phyloP scores from a whole-genome alignment of 1,140 invertebrate species.

The Sarcophaga peregrina region DNA sequence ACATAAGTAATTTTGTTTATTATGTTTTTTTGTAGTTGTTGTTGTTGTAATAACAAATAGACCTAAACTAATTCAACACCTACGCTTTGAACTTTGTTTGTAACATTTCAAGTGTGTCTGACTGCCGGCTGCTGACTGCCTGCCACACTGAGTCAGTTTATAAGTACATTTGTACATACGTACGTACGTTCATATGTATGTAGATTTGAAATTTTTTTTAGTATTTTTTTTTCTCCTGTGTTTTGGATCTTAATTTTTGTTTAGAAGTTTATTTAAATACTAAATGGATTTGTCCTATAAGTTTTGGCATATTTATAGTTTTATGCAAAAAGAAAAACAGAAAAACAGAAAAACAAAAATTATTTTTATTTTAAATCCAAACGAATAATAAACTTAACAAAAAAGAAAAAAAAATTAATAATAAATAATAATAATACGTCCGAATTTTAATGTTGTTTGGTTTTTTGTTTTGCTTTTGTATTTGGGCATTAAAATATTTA shows the following conservation, averaged over 20 bases:
- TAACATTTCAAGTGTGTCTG: background rate
- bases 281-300: constrained; percentile 15
- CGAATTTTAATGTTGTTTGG: constrained; percentile 14
- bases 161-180: background rate
- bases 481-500: background rate
- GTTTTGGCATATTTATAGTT: constrained; percentile 17
- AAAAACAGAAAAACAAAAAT: no score
- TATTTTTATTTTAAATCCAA: no score
- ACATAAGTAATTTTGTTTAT: no score
- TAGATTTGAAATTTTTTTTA: background rate
- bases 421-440: constrained; percentile 5
- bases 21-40: background rate
- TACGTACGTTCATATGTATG: no score
- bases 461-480: background rate
- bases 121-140: no score
- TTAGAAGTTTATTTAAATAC: constrained; percentile 25
- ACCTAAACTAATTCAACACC: constrained; percentile 24
- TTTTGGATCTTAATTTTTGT: background rate
- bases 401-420: no score
- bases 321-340: background rate
- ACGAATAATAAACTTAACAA: background rate
- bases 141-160: background rate
- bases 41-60: background rate
- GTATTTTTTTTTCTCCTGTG: background rate
- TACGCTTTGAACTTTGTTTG: constrained; percentile 12